Evolutionary conservation across 2,113 vertebrate genomes (phyloP).

Genomic region (Castor canadensis): DNA sequence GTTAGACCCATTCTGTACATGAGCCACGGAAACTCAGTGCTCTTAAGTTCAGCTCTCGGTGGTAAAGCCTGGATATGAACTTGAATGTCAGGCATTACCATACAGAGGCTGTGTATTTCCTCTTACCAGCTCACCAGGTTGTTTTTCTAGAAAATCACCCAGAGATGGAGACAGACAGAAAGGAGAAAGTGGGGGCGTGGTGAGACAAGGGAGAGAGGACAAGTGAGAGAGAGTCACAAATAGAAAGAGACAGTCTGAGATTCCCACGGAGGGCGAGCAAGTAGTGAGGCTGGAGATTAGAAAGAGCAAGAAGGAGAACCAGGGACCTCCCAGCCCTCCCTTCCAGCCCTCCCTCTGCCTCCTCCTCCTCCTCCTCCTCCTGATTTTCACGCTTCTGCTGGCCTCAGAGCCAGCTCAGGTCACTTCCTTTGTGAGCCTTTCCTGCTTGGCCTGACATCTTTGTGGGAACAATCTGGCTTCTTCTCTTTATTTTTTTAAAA

Average conservation of each 20-base stretch:
- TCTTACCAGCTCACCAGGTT: not conserved
- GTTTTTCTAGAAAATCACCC: not conserved
- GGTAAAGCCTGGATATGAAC: not conserved
- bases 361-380: not conserved
- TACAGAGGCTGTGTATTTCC: not conserved
- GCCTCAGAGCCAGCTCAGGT: not conserved
- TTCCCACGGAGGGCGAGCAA: not conserved
- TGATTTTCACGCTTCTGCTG: no score
- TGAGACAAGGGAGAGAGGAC: not conserved
- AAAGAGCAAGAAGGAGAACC: not conserved
- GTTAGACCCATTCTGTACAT: not conserved
- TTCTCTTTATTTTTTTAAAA: not conserved
- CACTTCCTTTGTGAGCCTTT: not conserved
- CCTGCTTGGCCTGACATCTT: not conserved
- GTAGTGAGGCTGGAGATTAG: not conserved
- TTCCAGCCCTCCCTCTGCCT: not conserved
- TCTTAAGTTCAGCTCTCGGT: rapidly evolving
- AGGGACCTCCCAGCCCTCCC: not conserved
- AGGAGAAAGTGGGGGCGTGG: rapidly evolving
- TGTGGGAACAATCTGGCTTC: not conserved
- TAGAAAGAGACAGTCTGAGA: not conserved
- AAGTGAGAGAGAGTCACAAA: not conserved
- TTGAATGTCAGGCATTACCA: rapidly evolving
- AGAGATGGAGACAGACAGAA: not conserved
- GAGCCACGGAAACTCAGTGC: not conserved